Base-by-base conservation (phyloP, 1,140 invertebrate genomes). In the Glossosoma conforme region DNA sequence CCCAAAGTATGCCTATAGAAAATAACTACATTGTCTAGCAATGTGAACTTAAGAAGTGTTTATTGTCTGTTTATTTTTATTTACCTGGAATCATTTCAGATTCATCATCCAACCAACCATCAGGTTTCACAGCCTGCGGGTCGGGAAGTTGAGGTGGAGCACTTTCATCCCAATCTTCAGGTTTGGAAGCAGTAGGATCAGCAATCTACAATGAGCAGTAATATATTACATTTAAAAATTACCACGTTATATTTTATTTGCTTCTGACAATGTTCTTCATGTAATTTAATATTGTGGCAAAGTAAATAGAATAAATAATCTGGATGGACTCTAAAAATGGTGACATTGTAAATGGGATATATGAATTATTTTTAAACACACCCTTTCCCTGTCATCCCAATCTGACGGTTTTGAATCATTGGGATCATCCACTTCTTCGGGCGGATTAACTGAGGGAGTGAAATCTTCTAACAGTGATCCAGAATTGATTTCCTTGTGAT, bases 371-470 rank as follows among this genome's bases (percentile, higher is more conserved):
- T n/a, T n/a, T n/a, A n/a, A n/a, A n/a, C n/a, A n/a, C 44, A 77
- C 72, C 67, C 93, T 97, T 70, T 98, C 94, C 56, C 91, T 80
- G 59, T 98, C 94, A 70, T 98, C 97, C 97, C 97, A 99, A 64
- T 97, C 88, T 1, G 80, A 81, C 2, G 97, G 97, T 66, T 95
- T 83, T 50, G 75, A 81, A 64, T 99, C 97, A 47, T 83, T 75
- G 0, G 91, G 91, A 77, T 99, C 97, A 64, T 96, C 91, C 65
- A 99, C 95, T 75, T 97, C 91, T 44, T 87, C 79, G 2, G 93
- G 89, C 4, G 97, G 97, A 76, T 98, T 97, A 0, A 99, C 91
- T 5, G 95, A 75, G 2, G 97, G 97, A 20, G 78, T 82, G 62
- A 97, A 91, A 69, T 98, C 93, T 53, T 91, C 88, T 17, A 97